Evolutionary conservation across 2,888 invertebrate genomes (phyloP).

Genomic region (Brachylomia viminalis): DNA sequence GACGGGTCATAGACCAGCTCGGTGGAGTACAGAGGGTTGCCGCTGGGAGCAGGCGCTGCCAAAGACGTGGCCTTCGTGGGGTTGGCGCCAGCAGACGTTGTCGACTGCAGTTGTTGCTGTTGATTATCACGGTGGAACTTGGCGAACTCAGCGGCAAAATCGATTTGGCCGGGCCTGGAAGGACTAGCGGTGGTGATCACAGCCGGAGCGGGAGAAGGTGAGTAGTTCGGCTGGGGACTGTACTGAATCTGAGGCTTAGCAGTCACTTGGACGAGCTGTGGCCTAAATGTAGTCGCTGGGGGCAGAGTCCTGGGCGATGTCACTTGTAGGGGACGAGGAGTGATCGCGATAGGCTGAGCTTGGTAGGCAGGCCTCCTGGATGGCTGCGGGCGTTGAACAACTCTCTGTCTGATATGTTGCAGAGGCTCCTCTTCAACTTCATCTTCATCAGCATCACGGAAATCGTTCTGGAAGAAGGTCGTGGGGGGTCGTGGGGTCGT

Average conservation of each 20-base stretch:
- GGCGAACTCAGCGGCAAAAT: conserved; percentile 94
- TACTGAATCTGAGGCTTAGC: conserved; percentile 87
- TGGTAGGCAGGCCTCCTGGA: conserved; percentile 86
- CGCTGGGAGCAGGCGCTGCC: conserved; percentile 82
- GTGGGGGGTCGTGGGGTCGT: conserved; percentile 91
- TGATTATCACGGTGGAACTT: conserved; percentile 93
- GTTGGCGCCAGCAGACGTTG: conserved; percentile 79
- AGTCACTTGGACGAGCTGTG: conserved; percentile 91
- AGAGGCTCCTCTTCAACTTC: conserved; percentile 90
- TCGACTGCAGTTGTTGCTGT: conserved; percentile 89
- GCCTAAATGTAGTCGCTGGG: conserved; percentile 93
- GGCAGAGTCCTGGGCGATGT: conserved; percentile 88
- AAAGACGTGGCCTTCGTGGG: conserved; percentile 80
- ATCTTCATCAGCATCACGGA: conserved; percentile 92
- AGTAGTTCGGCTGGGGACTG: conserved; percentile 85
- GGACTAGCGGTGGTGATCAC: conserved; percentile 73
- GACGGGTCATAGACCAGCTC: conserved; percentile 94
- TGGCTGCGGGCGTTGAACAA: conserved; percentile 86
- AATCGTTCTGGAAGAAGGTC: conserved; percentile 93
- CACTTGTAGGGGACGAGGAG: conserved; percentile 90
- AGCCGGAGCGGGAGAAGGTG: conserved; percentile 81
- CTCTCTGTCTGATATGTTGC: conserved; percentile 86
- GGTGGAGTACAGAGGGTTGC: conserved; percentile 94
- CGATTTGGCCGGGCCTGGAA: conserved; percentile 83
- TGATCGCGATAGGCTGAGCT: conserved; percentile 90